A percentile compares a stretch with the other conserved stretches of the same genome.
These are phyloP conservation scores for Mycalesis mineus DNA, from an alignment of 2,888 invertebrate genomes.

Conservation along the genomic window DNA sequence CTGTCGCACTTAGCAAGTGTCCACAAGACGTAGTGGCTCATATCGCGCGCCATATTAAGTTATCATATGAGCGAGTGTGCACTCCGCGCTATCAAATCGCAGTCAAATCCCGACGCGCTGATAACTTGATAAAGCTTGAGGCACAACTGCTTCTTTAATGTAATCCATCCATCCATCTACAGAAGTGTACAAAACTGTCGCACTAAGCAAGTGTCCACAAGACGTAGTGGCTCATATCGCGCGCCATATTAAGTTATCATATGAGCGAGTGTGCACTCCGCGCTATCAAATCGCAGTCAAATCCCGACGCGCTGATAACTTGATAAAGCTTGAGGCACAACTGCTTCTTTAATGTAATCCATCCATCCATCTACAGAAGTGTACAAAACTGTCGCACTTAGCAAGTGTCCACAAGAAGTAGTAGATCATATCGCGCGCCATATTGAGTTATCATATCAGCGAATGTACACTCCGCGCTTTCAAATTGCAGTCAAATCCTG, in stretches of 20 bases:
- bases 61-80: slow-evolving; percentile 21
- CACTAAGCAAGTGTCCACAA: too few relatives aligned
- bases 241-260: not conserved
- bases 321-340: slow-evolving; percentile 34
- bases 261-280: slow-evolving; percentile 24
- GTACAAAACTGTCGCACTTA: too few relatives aligned
- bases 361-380: not conserved
- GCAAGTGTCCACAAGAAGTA: not conserved
- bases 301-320: slow-evolving; percentile 52
- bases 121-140: slow-evolving; percentile 40
- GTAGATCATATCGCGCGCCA: slow-evolving; percentile 24
- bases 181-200: too few relatives aligned
- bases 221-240: slow-evolving; percentile 26
- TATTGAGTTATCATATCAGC: not conserved
- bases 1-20: too few relatives aligned
- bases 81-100: slow-evolving; percentile 54
- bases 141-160: slow-evolving; percentile 32
- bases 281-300: slow-evolving; percentile 61
- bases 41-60: slow-evolving; percentile 11
- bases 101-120: slow-evolving; percentile 52
- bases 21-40: slow-evolving; percentile 21
- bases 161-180: not conserved
- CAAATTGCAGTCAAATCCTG: slow-evolving; percentile 60
- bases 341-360: slow-evolving; percentile 23
- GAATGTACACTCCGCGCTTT: slow-evolving; percentile 40